phyloP scores from a whole-genome alignment of 1,140 invertebrate species.

The Neodiprion pinetum region DNA sequence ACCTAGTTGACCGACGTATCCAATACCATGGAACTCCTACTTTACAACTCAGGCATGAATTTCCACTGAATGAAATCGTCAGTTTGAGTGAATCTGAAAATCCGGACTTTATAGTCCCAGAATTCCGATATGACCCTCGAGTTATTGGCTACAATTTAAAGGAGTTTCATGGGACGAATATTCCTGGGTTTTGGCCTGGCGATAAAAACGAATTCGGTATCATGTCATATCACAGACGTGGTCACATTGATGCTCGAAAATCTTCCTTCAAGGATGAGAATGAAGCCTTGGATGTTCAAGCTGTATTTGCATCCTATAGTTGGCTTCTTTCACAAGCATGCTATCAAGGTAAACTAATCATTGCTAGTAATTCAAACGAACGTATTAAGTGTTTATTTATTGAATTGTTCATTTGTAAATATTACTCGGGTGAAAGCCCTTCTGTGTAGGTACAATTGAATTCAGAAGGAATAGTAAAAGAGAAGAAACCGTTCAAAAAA shows the following conservation, averaged over 20 bases:
- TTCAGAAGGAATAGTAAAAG: too few relatives aligned
- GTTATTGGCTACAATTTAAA: slow-evolving; percentile 63
- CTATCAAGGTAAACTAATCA: slow-evolving; percentile 71
- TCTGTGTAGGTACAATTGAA: too few relatives aligned
- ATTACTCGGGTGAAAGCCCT: too few relatives aligned
- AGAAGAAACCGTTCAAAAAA: too few relatives aligned
- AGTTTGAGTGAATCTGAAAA: slow-evolving; percentile 65
- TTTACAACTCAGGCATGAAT: slow-evolving; percentile 68
- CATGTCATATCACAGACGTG: slow-evolving; percentile 74
- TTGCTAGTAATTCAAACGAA: not conserved
- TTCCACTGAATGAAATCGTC: slow-evolving; percentile 71
- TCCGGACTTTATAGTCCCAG: slow-evolving; percentile 62
- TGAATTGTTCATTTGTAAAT: too few relatives aligned
- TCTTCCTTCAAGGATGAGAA: slow-evolving; percentile 61
- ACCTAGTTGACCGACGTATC: slow-evolving; percentile 68
- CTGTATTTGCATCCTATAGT: slow-evolving; percentile 77
- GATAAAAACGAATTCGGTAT: slow-evolving; percentile 78
- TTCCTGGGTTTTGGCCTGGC: slow-evolving; percentile 84
- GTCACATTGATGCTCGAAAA: slow-evolving; percentile 60
- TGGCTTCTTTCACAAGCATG: slow-evolving; percentile 83
- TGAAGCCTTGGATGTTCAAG: slow-evolving; percentile 74
- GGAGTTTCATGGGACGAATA: slow-evolving; percentile 70
- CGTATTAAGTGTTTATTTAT: too few relatives aligned
- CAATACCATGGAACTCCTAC: slow-evolving; percentile 73
- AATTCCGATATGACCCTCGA: slow-evolving; percentile 66